Evolutionary conservation across 2,797 vertebrate species (phyloP), one percentile per base, ranked within the genome.

Genomic region (Chaunax sp.): DNA sequence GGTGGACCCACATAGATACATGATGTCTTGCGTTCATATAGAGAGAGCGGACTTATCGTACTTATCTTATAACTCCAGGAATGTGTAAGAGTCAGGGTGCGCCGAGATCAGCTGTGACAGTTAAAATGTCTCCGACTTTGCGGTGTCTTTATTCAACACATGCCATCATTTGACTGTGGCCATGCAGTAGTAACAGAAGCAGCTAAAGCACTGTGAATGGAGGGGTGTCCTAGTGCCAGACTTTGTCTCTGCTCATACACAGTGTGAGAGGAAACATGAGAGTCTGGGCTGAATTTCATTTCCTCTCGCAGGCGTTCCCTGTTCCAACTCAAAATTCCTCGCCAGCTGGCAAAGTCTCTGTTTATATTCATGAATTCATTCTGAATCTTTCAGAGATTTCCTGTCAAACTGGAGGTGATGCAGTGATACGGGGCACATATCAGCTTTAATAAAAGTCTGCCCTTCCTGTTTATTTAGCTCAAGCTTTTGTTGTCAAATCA

Each of bases 321-420:
- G 72, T 74, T 78, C 56, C 72, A 72, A 69, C 77, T 85, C 84
- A 64, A 23, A 68, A 78, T 83, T 90, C 70, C 70, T 79, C 62
- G n/a, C 69, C 72, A 86, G 79, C 85, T 92, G 84, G 86, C 86
- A 87, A n/a, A 40, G 64, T 56, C 49, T 63, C 18, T 64, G 62
- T 87, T 88, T 81, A 80, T 79, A 85, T 92, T 90, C 85, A 91
- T 87, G 75, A 78, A 84, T 88, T 90, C 81, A 72, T 67, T 87
- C 69, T 85, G 77, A 86, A 61, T 80, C 78, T 87, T 81, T 87
- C 65, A 72, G 75, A 78, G 77, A 82, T 82, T 81, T 83, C 81
- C 77, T 81, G 75, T 89, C 86, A 86, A 86, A 88, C 79, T 78
- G 74, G 64, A 77, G 68, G 78, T 81, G 74, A 74, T 76, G 58